Evolutionary conservation across 2,797 vertebrate genomes (phyloP), one percentile per base, ranked within the genome.

Genomic region (Crocidura indochinensis): DNA sequence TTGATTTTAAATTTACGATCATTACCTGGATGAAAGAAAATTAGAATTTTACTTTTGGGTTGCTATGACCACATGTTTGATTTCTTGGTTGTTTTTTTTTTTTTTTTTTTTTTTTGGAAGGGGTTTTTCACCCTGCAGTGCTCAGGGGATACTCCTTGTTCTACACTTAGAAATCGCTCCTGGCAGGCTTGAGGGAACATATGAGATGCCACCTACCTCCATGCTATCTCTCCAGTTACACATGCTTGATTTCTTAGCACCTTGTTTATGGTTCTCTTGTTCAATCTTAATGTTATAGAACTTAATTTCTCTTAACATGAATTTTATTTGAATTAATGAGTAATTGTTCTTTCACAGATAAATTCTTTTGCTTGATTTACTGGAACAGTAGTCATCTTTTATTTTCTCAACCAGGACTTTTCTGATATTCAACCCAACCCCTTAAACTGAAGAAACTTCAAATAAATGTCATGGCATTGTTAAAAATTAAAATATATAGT

Each of bases 401-500:
- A n/a, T 67, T 75, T 82, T 38, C 46, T 76, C n/a, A 75, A 69
- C 10, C 73, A 64, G 22, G 73, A 19, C 6, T 0, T 1, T 72
- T 46, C 74, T 91, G 44, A 44, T 64, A 75, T 84, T 56, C 38
- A 38, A 38, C 38, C 75, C 17, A 95, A 72, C 11, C 7, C 62
- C 87, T 76, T 62, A 53, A 76, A 85, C 26, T 64, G 24, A 64
- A 22, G 26, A 65, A 27, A 31, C 19, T 64, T 68, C 46, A 84
- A 38, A 78, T 22, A 62, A 56, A 71, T 38, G 38, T 64, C 64
- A 74, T 91, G 69, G 31, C n/a, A 84, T 92, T 11, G 56, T n/a
- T 85, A 92, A 72, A 81, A 91, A 82, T 87, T 44, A 75, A 72
- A 64, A 11, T n/a, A 51, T 17, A 24, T 24, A 79, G 77, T 53